phyloP scores from a whole-genome alignment of 2,113 vertebrate genomes.

The Python bivittatus region DNA sequence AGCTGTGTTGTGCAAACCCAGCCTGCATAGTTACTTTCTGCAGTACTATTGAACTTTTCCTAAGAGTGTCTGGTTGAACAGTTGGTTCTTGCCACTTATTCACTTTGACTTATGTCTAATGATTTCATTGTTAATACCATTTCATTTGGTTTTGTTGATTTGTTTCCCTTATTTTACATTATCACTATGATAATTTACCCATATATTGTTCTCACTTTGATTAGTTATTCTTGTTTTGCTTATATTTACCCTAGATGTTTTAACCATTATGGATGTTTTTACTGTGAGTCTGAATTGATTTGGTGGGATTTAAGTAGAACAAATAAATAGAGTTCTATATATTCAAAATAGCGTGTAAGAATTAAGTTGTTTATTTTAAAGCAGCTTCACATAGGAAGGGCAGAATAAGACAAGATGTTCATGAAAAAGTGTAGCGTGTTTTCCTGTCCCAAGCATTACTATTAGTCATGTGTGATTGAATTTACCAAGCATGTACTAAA shows the following conservation, averaged over 20 bases:
- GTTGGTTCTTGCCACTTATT: not conserved
- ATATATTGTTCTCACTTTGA: not conserved
- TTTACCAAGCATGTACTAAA: conserved; percentile 9
- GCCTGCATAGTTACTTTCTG: not conserved
- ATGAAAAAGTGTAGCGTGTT: not conserved
- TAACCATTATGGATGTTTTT: not conserved
- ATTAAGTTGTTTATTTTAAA: not conserved
- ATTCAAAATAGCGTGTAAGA: not conserved
- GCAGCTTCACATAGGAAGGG: not conserved
- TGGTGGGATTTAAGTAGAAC: not conserved
- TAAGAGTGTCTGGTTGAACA: not conserved
- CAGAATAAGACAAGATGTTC: not conserved
- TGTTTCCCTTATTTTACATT: not conserved
- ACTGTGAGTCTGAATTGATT: not conserved
- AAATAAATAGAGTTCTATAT: not conserved
- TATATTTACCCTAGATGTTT: not conserved
- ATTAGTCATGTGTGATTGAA: not conserved
- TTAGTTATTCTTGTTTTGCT: not conserved
- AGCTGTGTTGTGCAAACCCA: not conserved
- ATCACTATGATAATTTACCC: not conserved
- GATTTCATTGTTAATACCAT: not conserved
- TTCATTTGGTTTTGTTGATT: not conserved
- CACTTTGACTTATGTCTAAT: not conserved
- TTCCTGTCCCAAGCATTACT: not conserved
- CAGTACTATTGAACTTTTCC: not conserved